Percentiles rank a stretch among this genome's conserved stretches.
phyloP scores from a whole-genome alignment of 2,888 invertebrate species.

The Operophtera brumata region DNA sequence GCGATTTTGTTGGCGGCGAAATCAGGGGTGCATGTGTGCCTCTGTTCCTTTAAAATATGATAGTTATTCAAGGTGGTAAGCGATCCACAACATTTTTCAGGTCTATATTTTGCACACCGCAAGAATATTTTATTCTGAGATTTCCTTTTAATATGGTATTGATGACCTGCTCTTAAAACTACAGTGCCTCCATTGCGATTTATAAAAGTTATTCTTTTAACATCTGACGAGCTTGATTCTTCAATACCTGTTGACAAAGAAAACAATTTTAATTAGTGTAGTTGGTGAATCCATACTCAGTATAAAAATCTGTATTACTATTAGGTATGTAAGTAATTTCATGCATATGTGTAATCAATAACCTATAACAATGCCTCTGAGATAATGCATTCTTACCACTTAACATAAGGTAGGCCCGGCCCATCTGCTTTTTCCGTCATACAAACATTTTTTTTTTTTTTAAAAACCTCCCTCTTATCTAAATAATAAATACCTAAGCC shows the following conservation, averaged over 20 bases:
- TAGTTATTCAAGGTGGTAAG: neutral
- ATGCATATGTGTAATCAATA: no score
- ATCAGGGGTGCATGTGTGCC: constrained; percentile 6
- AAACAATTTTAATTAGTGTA: neutral
- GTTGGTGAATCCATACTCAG: neutral
- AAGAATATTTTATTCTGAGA: neutral
- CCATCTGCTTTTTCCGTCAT: no score
- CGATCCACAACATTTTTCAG: constrained; percentile 2
- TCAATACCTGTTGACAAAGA: neutral
- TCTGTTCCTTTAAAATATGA: constrained; percentile 3
- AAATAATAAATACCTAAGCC: no score
- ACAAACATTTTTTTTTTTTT: no score
- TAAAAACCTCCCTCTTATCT: no score
- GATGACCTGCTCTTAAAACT: constrained; percentile 3
- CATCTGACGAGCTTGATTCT: neutral
- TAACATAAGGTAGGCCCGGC: no score
- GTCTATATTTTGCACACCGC: constrained; percentile 11
- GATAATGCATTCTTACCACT: no score
- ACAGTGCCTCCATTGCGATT: constrained; percentile 2
- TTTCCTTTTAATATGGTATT: constrained; percentile 1
- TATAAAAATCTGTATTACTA: no score
- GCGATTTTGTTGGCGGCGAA: constrained; percentile 7
- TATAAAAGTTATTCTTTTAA: neutral
- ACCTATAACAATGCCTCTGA: no score
- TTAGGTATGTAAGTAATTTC: no score